Evolutionary conservation across 1,140 invertebrate genomes (phyloP), one percentile per base, ranked within the genome.

Genomic region (Drosophila bocki): DNA sequence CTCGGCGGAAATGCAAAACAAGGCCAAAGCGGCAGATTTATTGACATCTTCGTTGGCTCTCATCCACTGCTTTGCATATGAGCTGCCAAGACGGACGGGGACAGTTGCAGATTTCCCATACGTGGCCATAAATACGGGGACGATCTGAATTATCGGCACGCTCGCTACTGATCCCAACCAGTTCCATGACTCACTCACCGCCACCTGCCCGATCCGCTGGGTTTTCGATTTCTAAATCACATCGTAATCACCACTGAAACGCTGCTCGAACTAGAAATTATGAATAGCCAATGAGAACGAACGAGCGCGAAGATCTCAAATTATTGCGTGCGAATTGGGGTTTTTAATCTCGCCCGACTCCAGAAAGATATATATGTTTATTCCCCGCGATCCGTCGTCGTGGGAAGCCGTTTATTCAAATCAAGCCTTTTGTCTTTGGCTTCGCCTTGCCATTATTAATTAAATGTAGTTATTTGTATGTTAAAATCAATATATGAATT

Each of bases 1-100:
- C 47, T 85, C 90, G 82, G 85, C 85, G 85, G 85, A 90, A 90
- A 90, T 90, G 86, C 85, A 90, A 85, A 90, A 90, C 86, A 90
- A 90, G 85, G 85, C 85, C 86, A 91, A 64, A 80, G 58, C 85
- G 86, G 82, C 78, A 90, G 85, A 90, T 90, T 90, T 90, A 90
- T 90, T 90, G 85, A 90, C 85, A 90, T 86, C 85, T 90, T 91
- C 81, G 86, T 90, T 90, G 77, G 76, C 58, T 64, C 57, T 50
- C 61, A 35, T 48, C 41, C 54, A 63, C 85, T 88, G 85, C 61
- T 90, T 90, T 91, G 85, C 85, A 90, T 90, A 88, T 88, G 81
- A 90, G 74, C 87, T 87, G 71, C 63, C 60, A 78, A 71, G 61
- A 56, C 41, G 32, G 41, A 60, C 54, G 39, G 50, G 54, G 35